Evolutionary conservation across 2,888 invertebrate genomes (phyloP).

Genomic region (Amphipyra tragopoginis): DNA sequence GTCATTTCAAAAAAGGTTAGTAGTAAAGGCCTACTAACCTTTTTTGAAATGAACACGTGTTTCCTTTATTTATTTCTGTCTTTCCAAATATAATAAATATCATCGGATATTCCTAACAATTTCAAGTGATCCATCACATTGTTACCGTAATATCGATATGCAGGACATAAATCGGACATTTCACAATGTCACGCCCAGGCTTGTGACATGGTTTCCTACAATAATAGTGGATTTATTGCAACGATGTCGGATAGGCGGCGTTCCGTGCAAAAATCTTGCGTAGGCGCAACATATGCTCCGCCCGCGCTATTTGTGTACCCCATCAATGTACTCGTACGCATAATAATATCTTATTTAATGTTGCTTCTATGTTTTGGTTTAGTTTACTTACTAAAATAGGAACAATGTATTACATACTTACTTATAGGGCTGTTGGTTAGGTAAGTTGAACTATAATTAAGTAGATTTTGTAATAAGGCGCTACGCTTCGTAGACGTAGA

Average conservation of each 20-base stretch:
- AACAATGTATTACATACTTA: not conserved
- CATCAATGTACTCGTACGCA: conserved; percentile 49
- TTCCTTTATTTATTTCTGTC: no score
- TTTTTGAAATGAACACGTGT: no score
- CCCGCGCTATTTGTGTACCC: conserved; percentile 64
- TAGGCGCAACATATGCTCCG: conserved; percentile 77
- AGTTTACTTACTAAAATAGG: conserved; percentile 6
- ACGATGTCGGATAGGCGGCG: conserved; percentile 71
- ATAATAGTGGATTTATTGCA: conserved; percentile 77
- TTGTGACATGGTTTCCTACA: conserved; percentile 70
- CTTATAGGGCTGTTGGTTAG: no score
- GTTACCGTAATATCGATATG: conserved; percentile 42
- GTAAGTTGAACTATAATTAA: not conserved
- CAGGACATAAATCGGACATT: conserved; percentile 69
- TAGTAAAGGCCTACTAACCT: no score
- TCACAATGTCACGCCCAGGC: conserved; percentile 68
- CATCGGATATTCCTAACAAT: conserved; percentile 32
- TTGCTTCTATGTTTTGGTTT: conserved; percentile 14
- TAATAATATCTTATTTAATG: conserved; percentile 45
- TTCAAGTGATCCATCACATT: conserved; percentile 42
- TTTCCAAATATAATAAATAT: conserved; percentile 22
- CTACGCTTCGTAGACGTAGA: no score
- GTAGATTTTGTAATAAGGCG: no score
- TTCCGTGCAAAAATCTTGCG: conserved; percentile 76
- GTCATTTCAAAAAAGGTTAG: no score